phyloP scores from a whole-genome alignment of 2,797 vertebrate species.

The Sus cebifrons region DNA sequence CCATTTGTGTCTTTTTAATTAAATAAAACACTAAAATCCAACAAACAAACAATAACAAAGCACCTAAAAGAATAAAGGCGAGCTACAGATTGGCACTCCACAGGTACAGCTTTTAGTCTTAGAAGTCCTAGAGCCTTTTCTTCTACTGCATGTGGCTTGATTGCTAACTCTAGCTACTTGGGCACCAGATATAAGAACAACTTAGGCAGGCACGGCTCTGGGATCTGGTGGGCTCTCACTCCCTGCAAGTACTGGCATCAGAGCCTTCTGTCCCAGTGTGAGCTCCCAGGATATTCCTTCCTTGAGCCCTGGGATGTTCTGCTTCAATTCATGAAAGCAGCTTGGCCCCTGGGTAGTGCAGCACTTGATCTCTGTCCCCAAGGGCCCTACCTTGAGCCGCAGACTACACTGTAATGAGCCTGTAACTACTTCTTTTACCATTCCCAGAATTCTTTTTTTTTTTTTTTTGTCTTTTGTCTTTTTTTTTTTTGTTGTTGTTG shows the following conservation, averaged over 20 bases:
- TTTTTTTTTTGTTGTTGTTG: too few species aligned
- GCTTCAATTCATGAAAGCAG: constrained; percentile 54
- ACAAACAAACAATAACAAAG: background rate
- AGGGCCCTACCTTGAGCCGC: background rate
- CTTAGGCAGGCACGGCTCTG: constrained; percentile 26
- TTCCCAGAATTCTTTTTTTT: constrained; percentile 27
- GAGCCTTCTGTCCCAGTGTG: constrained; percentile 33
- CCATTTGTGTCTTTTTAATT: constrained; percentile 46
- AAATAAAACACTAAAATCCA: constrained; percentile 53
- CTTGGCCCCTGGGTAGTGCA: background rate
- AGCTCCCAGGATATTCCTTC: constrained; percentile 27
- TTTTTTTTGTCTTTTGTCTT: too few species aligned
- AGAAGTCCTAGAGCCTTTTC: constrained; percentile 1
- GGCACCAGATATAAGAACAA: constrained; percentile 40
- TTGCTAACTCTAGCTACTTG: constrained; percentile 53
- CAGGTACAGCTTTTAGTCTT: background rate
- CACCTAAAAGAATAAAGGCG: constrained; percentile 59
- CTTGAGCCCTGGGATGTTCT: constrained; percentile 29
- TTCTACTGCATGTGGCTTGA: constrained; percentile 9
- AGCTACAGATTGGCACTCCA: constrained; percentile 5
- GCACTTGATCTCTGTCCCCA: constrained; percentile 42
- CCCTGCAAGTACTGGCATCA: background rate
- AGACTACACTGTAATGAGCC: constrained; percentile 20
- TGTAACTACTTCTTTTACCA: constrained; percentile 46
- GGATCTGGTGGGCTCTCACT: background rate